Evolutionary conservation across 2,888 invertebrate species (phyloP), one percentile per base, ranked within the genome.

Genomic region (Cephus pygmeus): DNA sequence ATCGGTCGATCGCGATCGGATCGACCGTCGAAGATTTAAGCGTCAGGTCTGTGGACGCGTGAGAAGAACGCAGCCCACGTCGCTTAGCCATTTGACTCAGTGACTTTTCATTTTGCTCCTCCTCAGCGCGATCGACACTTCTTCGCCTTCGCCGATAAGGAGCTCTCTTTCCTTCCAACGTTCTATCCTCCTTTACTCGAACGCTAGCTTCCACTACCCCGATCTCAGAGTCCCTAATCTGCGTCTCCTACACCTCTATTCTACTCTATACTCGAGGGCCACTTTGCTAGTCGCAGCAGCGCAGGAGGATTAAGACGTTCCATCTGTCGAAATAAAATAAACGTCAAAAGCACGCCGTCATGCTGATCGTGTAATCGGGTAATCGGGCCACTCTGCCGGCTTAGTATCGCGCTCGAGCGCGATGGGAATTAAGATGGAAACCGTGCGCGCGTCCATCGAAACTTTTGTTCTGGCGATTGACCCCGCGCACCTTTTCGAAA

Each of bases 281-380:
- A 40, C 40, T 40, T 40, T 40, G 40, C 15, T 40, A 40, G 36
- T 83, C 35, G 35, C 83, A 34, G 34, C 34, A 34, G 82, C 80
- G 79, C 76, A 82, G 83, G 84, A 85, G 81, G 88, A 87, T 87
- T 87, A 88, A 87, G 82, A 87, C 80, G 84, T 85, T 85, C 69
- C 76, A 73, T 73, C 75, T 69, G 40, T 73, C 76, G 78, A 76
- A 81, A 79, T 73, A 81, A 81, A 81, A 82, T 80, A 80, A 77
- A 76, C 78, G 73, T 75, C 75, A 75, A 82, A 79, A 79, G 73
- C 73, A 75, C 79, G 75, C 76, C 76, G 85, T 83, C 85, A 83
- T 85, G 78, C 82, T 77, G 82, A 83, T 83, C 78, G 78, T 82
- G 79, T 79, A 81, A 86, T 84, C 83, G 83, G 76, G 79, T 79